Conservation (phyloP, 2,113 vertebrate genomes). For the Lonchura striata region DNA sequence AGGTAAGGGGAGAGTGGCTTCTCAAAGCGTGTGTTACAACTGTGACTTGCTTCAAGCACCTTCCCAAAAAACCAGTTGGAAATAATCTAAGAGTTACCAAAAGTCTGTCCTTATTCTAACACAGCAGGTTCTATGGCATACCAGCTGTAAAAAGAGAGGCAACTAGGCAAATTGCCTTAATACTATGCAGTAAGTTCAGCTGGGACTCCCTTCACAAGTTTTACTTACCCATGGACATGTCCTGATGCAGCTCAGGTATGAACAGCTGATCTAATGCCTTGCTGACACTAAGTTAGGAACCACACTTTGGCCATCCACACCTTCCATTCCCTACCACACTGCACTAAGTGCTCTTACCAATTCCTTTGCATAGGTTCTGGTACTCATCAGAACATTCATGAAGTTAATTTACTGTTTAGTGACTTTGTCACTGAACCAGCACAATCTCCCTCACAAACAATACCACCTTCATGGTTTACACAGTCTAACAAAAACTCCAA, state of each 20-base stretch:
- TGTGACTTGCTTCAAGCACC: not conserved
- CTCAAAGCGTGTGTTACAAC: not conserved
- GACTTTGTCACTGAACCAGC: not conserved
- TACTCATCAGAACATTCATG: fast-evolving
- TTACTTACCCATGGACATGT: not conserved
- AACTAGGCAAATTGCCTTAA: not conserved
- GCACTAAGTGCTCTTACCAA: not conserved
- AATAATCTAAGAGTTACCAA: not conserved
- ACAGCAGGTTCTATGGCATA: not conserved
- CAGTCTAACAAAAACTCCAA: not conserved
- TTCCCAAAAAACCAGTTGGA: not conserved
- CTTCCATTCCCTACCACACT: not conserved
- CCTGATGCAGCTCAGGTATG: not conserved
- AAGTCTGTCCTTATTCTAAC: not conserved
- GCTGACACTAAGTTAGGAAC: not conserved
- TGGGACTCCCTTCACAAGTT: not conserved
- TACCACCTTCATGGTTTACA: not conserved
- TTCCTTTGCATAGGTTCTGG: not conserved
- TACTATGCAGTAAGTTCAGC: not conserved
- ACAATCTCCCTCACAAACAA: not conserved
- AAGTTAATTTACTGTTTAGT: not conserved
- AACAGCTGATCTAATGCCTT: not conserved
- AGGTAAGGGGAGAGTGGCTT: not conserved
- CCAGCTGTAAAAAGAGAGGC: not conserved
- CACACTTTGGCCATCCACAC: not conserved